Conservation (phyloP, 2,888 invertebrate species). For the Chorisops tibialis region DNA sequence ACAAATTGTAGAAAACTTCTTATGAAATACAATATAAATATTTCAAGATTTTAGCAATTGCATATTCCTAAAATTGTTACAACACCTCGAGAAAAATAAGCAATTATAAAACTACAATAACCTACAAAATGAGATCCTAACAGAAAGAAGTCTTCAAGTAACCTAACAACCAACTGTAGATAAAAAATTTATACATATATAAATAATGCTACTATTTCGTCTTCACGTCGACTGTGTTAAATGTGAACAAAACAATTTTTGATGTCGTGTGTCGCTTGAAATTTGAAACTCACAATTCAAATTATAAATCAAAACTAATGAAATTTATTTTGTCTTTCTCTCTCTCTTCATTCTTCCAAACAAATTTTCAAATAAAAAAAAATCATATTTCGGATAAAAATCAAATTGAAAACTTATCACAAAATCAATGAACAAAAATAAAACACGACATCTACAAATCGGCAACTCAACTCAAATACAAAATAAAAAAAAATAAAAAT, state of each 20-base stretch:
- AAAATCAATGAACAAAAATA: constrained; percentile 1
- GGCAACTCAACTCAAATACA: constrained; percentile 15
- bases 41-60: too few relatives aligned
- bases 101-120: too few relatives aligned
- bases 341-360: constrained; percentile 8
- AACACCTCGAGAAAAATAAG: too few relatives aligned
- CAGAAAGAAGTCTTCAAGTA: not conserved
- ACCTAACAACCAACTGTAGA: constrained; percentile 11
- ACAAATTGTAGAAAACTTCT: too few relatives aligned
- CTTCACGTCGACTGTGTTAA: constrained; percentile 27
- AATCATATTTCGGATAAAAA: constrained; percentile 10
- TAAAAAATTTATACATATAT: constrained; percentile 12
- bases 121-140: too few relatives aligned
- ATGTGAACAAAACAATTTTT: constrained; percentile 13
- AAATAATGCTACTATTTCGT: constrained; percentile 19
- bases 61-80: too few relatives aligned
- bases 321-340: constrained; percentile 16
- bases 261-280: constrained; percentile 25
- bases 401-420: constrained; percentile 1
- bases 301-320: constrained; percentile 7
- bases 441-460: constrained; percentile 26
- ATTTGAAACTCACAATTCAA: not conserved
- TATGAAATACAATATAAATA: too few relatives aligned
- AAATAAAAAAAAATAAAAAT: too few relatives aligned
- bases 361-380: not conserved